A percentile compares a stretch with the other conserved stretches of the same genome.
Conservation (phyloP, 2,888 invertebrate species). For the Caenorhabditis imperialis region DNA sequence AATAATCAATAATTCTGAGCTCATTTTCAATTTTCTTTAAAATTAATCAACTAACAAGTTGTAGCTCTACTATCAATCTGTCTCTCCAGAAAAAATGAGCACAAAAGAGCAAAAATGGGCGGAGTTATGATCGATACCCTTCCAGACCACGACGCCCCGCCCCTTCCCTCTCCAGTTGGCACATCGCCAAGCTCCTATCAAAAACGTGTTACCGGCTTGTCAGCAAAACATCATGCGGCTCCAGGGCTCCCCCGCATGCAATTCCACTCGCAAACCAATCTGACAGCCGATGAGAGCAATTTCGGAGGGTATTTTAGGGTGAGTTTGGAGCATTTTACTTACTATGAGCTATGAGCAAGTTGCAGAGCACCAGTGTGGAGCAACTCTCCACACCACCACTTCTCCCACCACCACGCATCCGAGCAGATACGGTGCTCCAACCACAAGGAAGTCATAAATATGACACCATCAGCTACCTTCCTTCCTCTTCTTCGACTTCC, state of each 20-base stretch:
- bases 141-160: conserved; percentile 11
- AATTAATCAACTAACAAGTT: no score
- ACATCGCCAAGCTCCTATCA: conserved; percentile 13
- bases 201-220: conserved; percentile 13
- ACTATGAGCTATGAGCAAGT: no score
- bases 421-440: conserved; percentile 25
- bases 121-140: no score
- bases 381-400: conserved; percentile 32
- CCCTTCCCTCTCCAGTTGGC: conserved; percentile 24
- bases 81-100: no score
- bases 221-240: conserved; percentile 5
- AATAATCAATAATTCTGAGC: no score
- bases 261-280: no score
- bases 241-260: conserved; percentile 6
- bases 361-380: conserved; percentile 24
- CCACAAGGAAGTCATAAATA: conserved; percentile 39
- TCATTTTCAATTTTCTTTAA: no score
- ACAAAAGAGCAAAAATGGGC: no score
- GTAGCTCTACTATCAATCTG: no score
- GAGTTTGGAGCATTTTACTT: no score
- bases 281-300: no score
- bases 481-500: conserved; percentile 16
- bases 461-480: conserved; percentile 28
- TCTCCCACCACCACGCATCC: neutral
- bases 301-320: no score